Conservation (phyloP, 1,140 invertebrate species). For the Sitobion miscanthi region DNA sequence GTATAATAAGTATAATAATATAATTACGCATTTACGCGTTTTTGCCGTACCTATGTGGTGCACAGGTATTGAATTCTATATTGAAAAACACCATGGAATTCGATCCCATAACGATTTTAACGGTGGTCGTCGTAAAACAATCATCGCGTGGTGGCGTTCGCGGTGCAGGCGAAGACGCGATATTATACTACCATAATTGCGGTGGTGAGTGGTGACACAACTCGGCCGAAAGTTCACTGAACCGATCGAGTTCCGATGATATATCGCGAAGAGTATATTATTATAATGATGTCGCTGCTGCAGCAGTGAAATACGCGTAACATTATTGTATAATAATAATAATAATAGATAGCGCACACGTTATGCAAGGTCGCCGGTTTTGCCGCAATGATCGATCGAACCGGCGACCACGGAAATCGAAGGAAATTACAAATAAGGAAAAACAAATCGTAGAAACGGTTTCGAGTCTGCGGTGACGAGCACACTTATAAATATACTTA, state of each 20-base stretch:
- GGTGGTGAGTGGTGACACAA: background rate
- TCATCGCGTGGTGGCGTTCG: background rate
- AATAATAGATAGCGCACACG: background rate
- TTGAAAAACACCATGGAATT: background rate
- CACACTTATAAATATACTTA: background rate
- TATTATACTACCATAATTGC: background rate
- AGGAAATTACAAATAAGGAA: background rate
- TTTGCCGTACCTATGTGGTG: background rate
- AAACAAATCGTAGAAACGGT: background rate
- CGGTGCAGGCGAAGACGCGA: background rate
- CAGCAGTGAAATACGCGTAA: background rate
- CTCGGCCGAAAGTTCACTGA: conserved; percentile 51
- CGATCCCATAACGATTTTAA: background rate
- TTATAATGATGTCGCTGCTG: background rate
- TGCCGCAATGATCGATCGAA: background rate
- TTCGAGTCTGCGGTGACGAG: background rate
- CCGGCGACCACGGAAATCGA: background rate
- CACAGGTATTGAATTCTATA: background rate
- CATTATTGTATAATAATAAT: background rate
- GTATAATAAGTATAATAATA: background rate
- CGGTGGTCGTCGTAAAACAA: background rate
- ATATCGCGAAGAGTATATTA: background rate
- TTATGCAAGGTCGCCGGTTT: background rate
- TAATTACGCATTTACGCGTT: background rate
- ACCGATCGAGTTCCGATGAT: conserved; percentile 12